Evolutionary conservation across 2,113 vertebrate genomes (phyloP).

Genomic region (Leptodactylus fuscus): DNA sequence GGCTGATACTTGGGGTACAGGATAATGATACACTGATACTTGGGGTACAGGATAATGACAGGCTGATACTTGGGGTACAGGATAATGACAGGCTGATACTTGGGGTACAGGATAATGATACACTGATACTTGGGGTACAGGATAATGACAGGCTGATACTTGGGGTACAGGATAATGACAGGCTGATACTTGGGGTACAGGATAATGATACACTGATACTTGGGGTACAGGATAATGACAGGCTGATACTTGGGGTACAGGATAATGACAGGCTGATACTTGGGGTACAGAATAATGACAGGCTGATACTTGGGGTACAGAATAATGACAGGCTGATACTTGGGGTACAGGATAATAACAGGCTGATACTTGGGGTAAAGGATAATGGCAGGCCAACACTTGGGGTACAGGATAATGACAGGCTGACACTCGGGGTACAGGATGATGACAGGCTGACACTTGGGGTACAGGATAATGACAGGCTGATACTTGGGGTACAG

Average conservation of each 20-base stretch:
- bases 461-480: neutral
- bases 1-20: neutral
- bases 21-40: neutral
- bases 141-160: neutral
- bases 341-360: neutral
- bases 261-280: neutral
- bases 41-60: neutral
- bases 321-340: neutral
- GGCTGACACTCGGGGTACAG: neutral
- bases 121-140: neutral
- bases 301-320: neutral
- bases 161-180: neutral
- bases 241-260: neutral
- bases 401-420: neutral
- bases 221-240: neutral
- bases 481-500: neutral
- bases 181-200: neutral
- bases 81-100: neutral
- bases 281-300: neutral
- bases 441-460: neutral
- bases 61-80: neutral
- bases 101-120: neutral
- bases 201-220: neutral
- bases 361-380: neutral
- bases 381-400: neutral